Conservation (phyloP, 2,113 vertebrate genomes). For the Microtus pennsylvanicus region DNA sequence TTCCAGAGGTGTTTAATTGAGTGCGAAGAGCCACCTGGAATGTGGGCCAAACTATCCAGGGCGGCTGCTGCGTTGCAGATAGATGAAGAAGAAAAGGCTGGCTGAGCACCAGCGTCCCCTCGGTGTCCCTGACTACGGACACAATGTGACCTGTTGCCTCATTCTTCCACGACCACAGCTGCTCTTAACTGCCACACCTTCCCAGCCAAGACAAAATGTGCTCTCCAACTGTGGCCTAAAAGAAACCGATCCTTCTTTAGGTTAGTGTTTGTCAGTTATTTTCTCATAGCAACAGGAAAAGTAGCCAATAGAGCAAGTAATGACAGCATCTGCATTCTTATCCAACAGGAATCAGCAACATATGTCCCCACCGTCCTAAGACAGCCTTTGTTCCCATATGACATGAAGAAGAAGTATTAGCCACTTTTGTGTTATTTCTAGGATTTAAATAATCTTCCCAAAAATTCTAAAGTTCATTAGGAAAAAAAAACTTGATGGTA, state of each 20-base stretch:
- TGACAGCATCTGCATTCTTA: neutral
- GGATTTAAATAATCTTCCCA: conserved; percentile 18
- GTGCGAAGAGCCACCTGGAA: neutral
- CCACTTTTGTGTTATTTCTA: neutral
- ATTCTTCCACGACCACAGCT: neutral
- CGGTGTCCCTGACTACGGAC: neutral
- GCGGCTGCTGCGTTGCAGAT: neutral
- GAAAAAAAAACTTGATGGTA: neutral
- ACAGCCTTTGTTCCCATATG: neutral
- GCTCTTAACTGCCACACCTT: neutral
- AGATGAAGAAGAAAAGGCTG: neutral
- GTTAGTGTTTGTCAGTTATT: neutral
- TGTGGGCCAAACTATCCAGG: neutral
- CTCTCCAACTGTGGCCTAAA: neutral
- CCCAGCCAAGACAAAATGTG: neutral
- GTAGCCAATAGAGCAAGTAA: neutral
- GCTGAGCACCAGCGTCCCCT: neutral
- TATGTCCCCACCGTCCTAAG: neutral
- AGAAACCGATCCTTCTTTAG: neutral
- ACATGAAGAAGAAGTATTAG: neutral
- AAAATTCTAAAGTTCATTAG: conserved; percentile 31
- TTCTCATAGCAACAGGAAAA: neutral
- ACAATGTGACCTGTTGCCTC: neutral
- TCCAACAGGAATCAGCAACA: neutral
- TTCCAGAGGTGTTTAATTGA: neutral